Percentiles rank a stretch among this genome's conserved stretches.
Evolutionary conservation across 2,113 vertebrate species (phyloP).

Genomic region (Halichoerus grypus): DNA sequence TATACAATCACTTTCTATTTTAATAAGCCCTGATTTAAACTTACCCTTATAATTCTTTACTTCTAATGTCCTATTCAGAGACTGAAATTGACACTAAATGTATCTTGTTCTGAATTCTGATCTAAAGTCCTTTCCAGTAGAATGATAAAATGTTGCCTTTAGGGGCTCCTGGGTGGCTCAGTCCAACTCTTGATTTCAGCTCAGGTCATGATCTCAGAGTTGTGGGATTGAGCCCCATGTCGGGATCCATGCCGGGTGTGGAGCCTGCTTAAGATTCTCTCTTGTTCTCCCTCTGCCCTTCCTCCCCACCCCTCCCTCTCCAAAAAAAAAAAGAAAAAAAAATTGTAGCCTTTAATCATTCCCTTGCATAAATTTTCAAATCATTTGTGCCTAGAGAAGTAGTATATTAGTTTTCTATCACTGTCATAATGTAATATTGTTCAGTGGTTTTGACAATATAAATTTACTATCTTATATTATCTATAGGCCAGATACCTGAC

Average conservation of each 20-base stretch:
- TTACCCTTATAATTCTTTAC: not conserved
- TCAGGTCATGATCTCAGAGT: not conserved
- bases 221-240: not conserved
- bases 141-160: not conserved
- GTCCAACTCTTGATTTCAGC: not conserved
- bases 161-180: not conserved
- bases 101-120: not conserved
- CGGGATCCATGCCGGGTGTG: not conserved
- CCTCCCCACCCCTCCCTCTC: not conserved
- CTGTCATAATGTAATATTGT: not conserved
- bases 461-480: not conserved
- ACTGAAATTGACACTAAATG: not conserved
- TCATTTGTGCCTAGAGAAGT: not conserved
- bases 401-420: not conserved
- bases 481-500: not conserved
- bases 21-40: constrained; percentile 45
- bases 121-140: not conserved
- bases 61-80: not conserved
- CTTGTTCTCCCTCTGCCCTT: not conserved
- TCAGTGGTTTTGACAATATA: not conserved
- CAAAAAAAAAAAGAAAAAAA: not conserved
- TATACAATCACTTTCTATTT: not conserved
- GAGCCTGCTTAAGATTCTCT: not conserved
- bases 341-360: not conserved
- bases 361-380: not conserved